phyloP scores from a whole-genome alignment of 1,140 invertebrate genomes.

The Aricia agestis region DNA sequence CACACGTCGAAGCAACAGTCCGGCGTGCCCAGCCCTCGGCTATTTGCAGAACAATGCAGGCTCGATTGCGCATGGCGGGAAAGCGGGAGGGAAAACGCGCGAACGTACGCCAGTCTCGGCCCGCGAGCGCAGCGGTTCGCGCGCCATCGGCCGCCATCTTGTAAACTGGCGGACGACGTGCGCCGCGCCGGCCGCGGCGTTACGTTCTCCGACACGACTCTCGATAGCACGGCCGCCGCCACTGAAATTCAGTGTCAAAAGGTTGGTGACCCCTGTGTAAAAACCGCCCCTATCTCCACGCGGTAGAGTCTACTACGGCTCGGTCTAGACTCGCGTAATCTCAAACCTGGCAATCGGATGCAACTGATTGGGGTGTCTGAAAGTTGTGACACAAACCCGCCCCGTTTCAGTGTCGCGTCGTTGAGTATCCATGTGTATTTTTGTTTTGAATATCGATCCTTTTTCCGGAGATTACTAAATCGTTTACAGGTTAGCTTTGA shows the following conservation, averaged over 20 bases:
- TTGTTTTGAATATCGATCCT: conserved; percentile 10
- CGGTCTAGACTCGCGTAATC: conserved; percentile 27
- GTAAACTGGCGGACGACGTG: conserved; percentile 66
- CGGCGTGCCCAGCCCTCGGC: conserved; percentile 59
- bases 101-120: conserved; percentile 60
- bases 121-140: conserved; percentile 61
- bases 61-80: conserved; percentile 71
- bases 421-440: conserved; percentile 46
- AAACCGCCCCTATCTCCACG: conserved; percentile 39
- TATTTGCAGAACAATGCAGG: conserved; percentile 73
- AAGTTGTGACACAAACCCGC: neutral
- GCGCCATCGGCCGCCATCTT: conserved; percentile 56
- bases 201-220: conserved; percentile 67
- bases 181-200: conserved; percentile 68
- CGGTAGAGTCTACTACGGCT: conserved; percentile 26
- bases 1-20: conserved; percentile 38
- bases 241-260: conserved; percentile 73
- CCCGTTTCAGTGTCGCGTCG: conserved; percentile 26
- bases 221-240: conserved; percentile 56
- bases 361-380: neutral
- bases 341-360: conserved; percentile 30
- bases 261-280: conserved; percentile 66
- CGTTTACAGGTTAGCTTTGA: neutral
- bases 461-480: neutral
- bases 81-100: conserved; percentile 72